phyloP scores from a whole-genome alignment of 2,888 invertebrate genomes.

The Drosophila longiperda region DNA sequence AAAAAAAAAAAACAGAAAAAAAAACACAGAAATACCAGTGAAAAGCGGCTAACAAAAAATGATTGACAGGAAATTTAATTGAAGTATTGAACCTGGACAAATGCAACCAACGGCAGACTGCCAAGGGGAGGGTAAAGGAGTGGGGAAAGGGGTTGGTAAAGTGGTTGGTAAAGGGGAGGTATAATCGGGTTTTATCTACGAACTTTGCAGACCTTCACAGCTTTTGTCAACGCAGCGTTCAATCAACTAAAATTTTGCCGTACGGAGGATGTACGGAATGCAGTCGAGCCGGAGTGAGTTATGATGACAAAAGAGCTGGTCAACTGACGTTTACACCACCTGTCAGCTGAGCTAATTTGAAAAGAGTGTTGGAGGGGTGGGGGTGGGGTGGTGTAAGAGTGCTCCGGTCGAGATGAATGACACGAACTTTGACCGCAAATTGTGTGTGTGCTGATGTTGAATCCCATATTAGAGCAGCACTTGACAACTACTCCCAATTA shows the following conservation, averaged over 20 bases:
- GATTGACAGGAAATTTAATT: slow-evolving; percentile 75
- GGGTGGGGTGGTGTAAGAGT: background rate
- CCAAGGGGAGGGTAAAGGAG: background rate
- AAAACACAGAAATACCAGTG: slow-evolving; percentile 26
- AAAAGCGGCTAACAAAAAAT: slow-evolving; percentile 42
- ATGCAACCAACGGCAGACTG: background rate
- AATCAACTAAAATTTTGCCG: slow-evolving; percentile 57
- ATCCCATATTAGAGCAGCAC: background rate
- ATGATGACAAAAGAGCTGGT: slow-evolving; percentile 61
- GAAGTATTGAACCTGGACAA: slow-evolving; percentile 69
- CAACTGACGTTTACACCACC: slow-evolving; percentile 68
- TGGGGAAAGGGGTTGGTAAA: no score
- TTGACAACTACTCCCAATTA: slow-evolving; percentile 41
- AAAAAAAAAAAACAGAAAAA: background rate
- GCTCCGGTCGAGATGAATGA: slow-evolving; percentile 58
- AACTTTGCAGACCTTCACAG: slow-evolving; percentile 18
- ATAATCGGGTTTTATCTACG: slow-evolving; percentile 19
- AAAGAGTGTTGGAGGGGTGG: background rate
- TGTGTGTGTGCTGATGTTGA: slow-evolving; percentile 13
- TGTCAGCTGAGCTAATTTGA: slow-evolving; percentile 59
- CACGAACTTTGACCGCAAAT: slow-evolving; percentile 55
- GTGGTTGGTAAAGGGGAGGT: background rate
- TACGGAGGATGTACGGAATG: background rate
- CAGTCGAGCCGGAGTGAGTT: slow-evolving; percentile 41
- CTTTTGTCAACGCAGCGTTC: slow-evolving; percentile 62